Evolutionary conservation across 2,113 vertebrate genomes (phyloP).

Genomic region (Prunella fulvescens): DNA sequence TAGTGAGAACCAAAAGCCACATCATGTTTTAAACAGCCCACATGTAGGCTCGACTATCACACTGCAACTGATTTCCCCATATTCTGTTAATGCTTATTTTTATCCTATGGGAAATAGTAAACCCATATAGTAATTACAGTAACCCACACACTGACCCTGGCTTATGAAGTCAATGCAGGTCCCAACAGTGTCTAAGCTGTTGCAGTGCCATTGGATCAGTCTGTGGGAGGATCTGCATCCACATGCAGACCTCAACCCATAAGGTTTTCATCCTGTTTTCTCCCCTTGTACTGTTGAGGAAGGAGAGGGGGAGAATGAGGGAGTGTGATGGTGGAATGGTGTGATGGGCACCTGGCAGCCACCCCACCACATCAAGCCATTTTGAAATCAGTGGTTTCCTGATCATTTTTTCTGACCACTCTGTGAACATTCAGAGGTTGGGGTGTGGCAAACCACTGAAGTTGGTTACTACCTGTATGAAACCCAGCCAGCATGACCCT

Average conservation of each 20-base stretch:
- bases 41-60: not conserved
- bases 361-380: not conserved
- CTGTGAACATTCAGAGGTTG: not conserved
- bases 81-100: not conserved
- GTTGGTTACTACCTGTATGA: not conserved
- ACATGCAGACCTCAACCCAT: not conserved
- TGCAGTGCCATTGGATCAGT: not conserved
- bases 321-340: not conserved
- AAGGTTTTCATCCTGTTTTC: not conserved
- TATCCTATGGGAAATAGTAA: not conserved
- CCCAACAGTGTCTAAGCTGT: accelerated
- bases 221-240: not conserved
- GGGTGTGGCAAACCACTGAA: not conserved
- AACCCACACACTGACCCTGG: not conserved
- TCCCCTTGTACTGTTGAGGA: not conserved
- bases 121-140: not conserved
- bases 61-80: not conserved
- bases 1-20: not conserved
- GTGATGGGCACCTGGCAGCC: not conserved
- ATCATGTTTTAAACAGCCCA: not conserved
- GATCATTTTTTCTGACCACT: not conserved
- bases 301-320: no score
- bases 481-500: not conserved
- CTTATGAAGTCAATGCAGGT: not conserved
- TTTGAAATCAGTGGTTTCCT: not conserved